These are phyloP conservation scores for Protomyctophum bolini DNA, from an alignment of 2,113 vertebrate genomes.

Conservation along the genomic window DNA sequence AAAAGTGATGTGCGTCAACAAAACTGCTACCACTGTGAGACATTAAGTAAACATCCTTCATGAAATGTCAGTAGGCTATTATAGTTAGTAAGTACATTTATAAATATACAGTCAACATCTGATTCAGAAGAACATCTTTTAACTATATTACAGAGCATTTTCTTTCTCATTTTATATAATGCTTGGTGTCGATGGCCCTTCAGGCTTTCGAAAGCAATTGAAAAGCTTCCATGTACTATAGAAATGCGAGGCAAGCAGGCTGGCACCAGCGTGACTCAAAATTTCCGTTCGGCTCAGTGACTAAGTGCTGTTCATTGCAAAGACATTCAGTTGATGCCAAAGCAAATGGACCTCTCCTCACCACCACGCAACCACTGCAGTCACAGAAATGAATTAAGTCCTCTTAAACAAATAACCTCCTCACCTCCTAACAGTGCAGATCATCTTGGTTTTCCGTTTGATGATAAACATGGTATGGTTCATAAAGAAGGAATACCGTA, in stretches of 20 bases:
- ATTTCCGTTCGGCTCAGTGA: slow-evolving; percentile 48
- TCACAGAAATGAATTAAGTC: slow-evolving; percentile 15
- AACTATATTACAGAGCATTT: no score
- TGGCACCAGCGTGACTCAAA: slow-evolving; percentile 38
- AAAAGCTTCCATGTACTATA: slow-evolving; percentile 5
- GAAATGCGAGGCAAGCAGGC: slow-evolving; percentile 17
- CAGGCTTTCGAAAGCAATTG: not conserved
- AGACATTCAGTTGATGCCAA: slow-evolving; percentile 42
- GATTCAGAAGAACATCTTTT: no score
- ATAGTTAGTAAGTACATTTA: no score
- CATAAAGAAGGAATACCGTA: slow-evolving; percentile 3
- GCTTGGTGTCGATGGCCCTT: not conserved
- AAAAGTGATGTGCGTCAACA: no score
- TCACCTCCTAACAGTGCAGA: slow-evolving; percentile 11
- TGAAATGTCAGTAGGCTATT: no score
- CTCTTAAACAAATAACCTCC: slow-evolving; percentile 35
- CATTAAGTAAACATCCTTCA: no score
- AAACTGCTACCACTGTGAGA: no score
- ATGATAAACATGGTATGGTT: slow-evolving; percentile 8
- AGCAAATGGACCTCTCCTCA: slow-evolving; percentile 19
- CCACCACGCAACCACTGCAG: slow-evolving; percentile 10
- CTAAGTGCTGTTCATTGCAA: slow-evolving; percentile 26
- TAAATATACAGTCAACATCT: no score
- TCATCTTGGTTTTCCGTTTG: slow-evolving; percentile 18
- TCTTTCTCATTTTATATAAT: no score